Evolutionary conservation across 2,888 invertebrate genomes (phyloP), one percentile per base, ranked within the genome.

Genomic region (Cyclophora albipunctata): DNA sequence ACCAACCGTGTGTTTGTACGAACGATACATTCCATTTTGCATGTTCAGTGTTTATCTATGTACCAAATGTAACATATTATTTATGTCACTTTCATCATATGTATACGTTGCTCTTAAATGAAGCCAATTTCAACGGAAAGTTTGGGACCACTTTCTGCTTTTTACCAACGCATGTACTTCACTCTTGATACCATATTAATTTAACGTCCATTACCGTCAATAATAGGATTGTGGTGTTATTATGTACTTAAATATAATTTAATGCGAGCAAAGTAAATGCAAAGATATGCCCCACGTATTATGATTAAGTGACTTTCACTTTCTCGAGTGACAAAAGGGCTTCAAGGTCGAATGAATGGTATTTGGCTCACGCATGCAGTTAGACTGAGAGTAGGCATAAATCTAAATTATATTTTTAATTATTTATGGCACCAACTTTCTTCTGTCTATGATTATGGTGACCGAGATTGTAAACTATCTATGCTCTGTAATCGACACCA

Each of bases 301-400:
- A 59, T 69, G 60, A 71, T 70, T 74, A 69, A 54, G 54, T 64
- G 55, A 71, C 84, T 85, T 84, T 85, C 82, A 82, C 85, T 84
- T 78, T 81, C 71, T 63, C 65, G 55, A 64, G 62, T 72, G 71
- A 78, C 75, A 78, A 81, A 83, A 34, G 80, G 81, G 80, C 73
- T 60, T 67, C 78, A 80, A 81, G 82, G 80, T 75, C 75, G 69
- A 60, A 49, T 53, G 54, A 55, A 56, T 60, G 66, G 64, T 70
- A 73, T 73, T 73, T 65, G 58, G 66, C 49, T 53, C 52, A 51
- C 53, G 53, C 55, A 59, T 59, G 55, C 55, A 57, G 52, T 5
- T 2, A 37, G 4, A 5, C 5, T 37, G 37, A 37, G 4, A 37
- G 37, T 37, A 37, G 4, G 5, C 5, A 4, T 5, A 5, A 37